Base-by-base conservation (phyloP, 2,113 vertebrate species). In the Hydrochoerus hydrochaeris region DNA sequence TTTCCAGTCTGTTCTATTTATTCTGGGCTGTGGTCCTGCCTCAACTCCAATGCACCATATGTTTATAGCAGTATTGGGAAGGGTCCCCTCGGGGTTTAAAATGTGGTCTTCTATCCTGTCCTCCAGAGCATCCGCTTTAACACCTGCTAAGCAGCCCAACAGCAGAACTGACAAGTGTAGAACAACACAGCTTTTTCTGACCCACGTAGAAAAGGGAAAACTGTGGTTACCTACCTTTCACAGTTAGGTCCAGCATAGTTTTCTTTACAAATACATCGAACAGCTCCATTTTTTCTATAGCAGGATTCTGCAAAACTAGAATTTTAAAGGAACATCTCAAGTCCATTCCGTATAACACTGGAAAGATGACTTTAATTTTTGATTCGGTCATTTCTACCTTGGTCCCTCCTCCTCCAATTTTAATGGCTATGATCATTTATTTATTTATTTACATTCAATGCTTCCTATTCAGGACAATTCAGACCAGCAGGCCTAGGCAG, bases 221-320 rank as follows among this genome's bases (percentile, higher is more conserved):
- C 84, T 89, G 94, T 78, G 84, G 86, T 83, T 96, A 54, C 99
- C 97, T 98, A 99, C 99, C 99, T 99, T 98, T 99, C 99, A 97
- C 99, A 99, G 96, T 98, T 98, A 97, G 99, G 98, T 96, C 99
- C 99, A 85, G 99, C 99, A 57, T 99, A 99, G 93, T 99, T 99
- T 95, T 99, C 99, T 96, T 99, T 99, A 97, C 99, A 99, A 90
- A 99, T 98, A 97, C 99, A 99, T 3, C 98, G 98, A 86, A 99
- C 97, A 19, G 94, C 97, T 91, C 98, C 97, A 44, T 98, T 97
- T 98, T 98, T 99, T 97, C 98, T 98, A 95, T 99, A 99, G 97
- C 99, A 99, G 98, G 99, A 98, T 63, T 99, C 98, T 88, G 99
- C 99, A 97, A 99, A 99, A 97, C 99, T 99, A 97, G 80, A 97